phyloP scores from a whole-genome alignment of 2,888 invertebrate species.

The Acronicta leporina region DNA sequence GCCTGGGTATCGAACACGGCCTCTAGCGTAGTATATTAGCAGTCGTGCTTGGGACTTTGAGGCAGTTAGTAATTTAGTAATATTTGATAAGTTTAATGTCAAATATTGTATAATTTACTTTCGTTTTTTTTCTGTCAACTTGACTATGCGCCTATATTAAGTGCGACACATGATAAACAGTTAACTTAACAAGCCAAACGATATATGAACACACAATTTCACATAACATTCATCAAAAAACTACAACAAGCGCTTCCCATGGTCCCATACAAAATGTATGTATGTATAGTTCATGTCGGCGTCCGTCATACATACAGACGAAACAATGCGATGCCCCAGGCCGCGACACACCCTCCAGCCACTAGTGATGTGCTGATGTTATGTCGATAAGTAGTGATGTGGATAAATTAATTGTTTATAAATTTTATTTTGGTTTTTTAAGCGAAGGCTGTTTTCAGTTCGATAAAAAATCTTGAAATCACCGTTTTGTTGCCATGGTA shows the following conservation, averaged over 20 bases:
- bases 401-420: conserved; percentile 8
- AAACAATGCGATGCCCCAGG: conserved; percentile 84
- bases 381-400: conserved; percentile 59
- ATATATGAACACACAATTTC: conserved; percentile 32
- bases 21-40: too few species aligned
- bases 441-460: background rate
- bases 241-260: conserved; percentile 72
- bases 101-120: background rate
- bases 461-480: too few species aligned
- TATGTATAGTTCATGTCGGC: conserved; percentile 64
- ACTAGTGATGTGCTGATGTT: conserved; percentile 69
- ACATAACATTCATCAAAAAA: conserved; percentile 45
- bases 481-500: too few species aligned
- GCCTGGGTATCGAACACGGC: too few species aligned
- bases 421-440: background rate
- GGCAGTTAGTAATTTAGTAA: too few species aligned
- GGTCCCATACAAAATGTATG: conserved; percentile 56
- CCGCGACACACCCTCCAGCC: conserved; percentile 82
- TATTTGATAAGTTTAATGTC: too few species aligned
- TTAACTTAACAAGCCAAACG: conserved; percentile 13
- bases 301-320: conserved; percentile 84
- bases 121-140: background rate
- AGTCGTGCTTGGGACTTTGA: too few species aligned
- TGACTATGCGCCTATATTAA: background rate
- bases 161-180: background rate